These are phyloP conservation scores for Octodonta nipae DNA, from an alignment of 2,888 invertebrate genomes.

Conservation along the genomic window DNA sequence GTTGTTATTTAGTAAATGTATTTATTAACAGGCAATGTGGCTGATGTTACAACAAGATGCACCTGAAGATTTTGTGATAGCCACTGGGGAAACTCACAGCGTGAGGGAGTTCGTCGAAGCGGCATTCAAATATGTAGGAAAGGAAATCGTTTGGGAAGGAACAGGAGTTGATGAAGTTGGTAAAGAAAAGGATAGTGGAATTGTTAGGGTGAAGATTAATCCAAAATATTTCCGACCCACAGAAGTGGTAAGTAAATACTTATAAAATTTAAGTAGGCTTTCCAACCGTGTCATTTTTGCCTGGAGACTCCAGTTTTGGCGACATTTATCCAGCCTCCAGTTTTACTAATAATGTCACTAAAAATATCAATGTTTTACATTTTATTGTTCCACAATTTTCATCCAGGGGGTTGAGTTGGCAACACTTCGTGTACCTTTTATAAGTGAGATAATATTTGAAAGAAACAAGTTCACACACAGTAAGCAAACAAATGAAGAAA, in stretches of 20 bases:
- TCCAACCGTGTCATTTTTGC: no score
- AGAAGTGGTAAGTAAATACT: constrained; percentile 81
- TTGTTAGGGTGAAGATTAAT: constrained; percentile 76
- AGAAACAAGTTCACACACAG: no score
- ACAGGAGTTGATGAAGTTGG: constrained; percentile 71
- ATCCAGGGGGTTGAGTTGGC: no score
- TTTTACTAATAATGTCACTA: no score
- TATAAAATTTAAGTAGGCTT: no score
- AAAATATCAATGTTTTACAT: no score
- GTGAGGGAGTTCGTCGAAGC: constrained; percentile 92
- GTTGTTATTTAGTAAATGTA: background rate
- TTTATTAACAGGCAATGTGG: constrained; percentile 82
- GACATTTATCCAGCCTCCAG: no score
- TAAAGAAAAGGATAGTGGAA: constrained; percentile 51
- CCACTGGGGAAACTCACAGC: constrained; percentile 88
- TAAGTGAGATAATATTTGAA: no score
- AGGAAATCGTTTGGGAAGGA: constrained; percentile 79
- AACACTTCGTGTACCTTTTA: no score
- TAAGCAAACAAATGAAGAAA: no score
- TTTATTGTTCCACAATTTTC: no score
- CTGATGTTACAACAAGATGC: constrained; percentile 86
- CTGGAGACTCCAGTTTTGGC: no score
- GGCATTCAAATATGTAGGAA: constrained; percentile 72
- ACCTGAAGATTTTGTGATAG: constrained; percentile 94
- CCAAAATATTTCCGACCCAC: constrained; percentile 92